A percentile compares a stretch with the other conserved stretches of the same genome.
Evolutionary conservation across 2,113 vertebrate genomes (phyloP).

Genomic region (Ictidomys tridecemlineatus): DNA sequence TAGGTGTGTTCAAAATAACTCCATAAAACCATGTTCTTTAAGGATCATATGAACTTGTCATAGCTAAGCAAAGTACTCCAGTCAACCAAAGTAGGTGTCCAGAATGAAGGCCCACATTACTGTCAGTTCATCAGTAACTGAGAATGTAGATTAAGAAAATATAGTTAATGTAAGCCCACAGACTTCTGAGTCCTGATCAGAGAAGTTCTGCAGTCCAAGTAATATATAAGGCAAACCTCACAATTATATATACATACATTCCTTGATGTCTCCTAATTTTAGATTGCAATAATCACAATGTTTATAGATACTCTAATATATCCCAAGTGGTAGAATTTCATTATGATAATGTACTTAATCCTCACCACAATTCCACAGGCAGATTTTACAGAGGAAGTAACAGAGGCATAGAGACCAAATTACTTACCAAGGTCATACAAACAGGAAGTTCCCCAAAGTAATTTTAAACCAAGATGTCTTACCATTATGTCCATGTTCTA

Average conservation of each 20-base stretch:
- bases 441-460: background rate
- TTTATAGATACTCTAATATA: background rate
- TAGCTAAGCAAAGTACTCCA: background rate
- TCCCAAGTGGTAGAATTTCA: background rate
- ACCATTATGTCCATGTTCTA: background rate
- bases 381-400: background rate
- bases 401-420: background rate
- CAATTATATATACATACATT: background rate
- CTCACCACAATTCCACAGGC: background rate
- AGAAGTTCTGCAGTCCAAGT: background rate
- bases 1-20: background rate
- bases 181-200: background rate
- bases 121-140: background rate
- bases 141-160: background rate
- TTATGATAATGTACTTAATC: background rate
- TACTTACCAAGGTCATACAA: background rate
- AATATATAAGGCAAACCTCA: background rate
- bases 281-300: background rate
- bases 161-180: background rate
- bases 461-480: background rate
- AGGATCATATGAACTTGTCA: background rate
- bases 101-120: background rate
- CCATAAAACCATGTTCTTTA: background rate
- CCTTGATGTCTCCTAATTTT: background rate
- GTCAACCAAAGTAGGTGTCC: background rate